These are phyloP conservation scores for Anthophora plumipes DNA, from an alignment of 2,888 invertebrate genomes.

Conservation along the genomic window DNA sequence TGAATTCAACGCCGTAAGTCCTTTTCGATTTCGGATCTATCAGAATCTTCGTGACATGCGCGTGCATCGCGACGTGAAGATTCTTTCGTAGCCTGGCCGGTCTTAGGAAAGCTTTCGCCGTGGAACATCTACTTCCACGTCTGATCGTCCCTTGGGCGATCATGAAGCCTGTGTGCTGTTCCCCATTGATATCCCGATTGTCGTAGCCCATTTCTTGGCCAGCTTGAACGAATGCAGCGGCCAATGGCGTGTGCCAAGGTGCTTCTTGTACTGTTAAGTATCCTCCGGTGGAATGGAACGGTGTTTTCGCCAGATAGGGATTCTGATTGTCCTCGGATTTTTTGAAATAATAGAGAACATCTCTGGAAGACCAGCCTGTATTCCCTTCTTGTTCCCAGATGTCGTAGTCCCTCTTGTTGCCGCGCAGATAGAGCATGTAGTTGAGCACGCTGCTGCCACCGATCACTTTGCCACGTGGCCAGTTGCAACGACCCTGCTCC, in stretches of 20 bases:
- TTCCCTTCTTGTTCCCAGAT: slow-evolving; percentile 95
- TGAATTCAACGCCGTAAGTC: slow-evolving; percentile 93
- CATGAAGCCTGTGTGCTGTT: slow-evolving; percentile 95
- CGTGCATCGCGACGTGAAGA: slow-evolving; percentile 93
- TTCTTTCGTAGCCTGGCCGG: slow-evolving; percentile 93
- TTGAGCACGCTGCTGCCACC: slow-evolving; percentile 96
- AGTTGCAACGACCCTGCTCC: slow-evolving; percentile 93
- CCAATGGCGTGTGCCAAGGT: slow-evolving; percentile 93
- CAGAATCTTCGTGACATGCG: slow-evolving; percentile 87
- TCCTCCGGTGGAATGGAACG: slow-evolving; percentile 92
- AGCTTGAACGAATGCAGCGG: slow-evolving; percentile 92
- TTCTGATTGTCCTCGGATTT: slow-evolving; percentile 96
- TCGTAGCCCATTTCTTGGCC: slow-evolving; percentile 94
- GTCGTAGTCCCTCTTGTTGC: slow-evolving; percentile 96
- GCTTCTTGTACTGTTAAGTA: slow-evolving; percentile 94
- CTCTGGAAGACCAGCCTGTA: slow-evolving; percentile 94
- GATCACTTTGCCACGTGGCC: slow-evolving; percentile 96
- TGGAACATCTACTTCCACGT: slow-evolving; percentile 94
- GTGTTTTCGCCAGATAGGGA: slow-evolving; percentile 92
- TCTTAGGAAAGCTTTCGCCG: slow-evolving; percentile 94
- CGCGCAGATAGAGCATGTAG: slow-evolving; percentile 96
- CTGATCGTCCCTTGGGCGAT: slow-evolving; percentile 93
- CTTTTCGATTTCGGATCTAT: slow-evolving; percentile 87
- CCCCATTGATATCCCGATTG: slow-evolving; percentile 94
- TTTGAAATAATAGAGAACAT: slow-evolving; percentile 93